A percentile compares a stretch with the other conserved stretches of the same genome.
These are phyloP conservation scores for Temnothorax curvispinosus DNA, from an alignment of 1,140 invertebrate species.

Conservation along the genomic window DNA sequence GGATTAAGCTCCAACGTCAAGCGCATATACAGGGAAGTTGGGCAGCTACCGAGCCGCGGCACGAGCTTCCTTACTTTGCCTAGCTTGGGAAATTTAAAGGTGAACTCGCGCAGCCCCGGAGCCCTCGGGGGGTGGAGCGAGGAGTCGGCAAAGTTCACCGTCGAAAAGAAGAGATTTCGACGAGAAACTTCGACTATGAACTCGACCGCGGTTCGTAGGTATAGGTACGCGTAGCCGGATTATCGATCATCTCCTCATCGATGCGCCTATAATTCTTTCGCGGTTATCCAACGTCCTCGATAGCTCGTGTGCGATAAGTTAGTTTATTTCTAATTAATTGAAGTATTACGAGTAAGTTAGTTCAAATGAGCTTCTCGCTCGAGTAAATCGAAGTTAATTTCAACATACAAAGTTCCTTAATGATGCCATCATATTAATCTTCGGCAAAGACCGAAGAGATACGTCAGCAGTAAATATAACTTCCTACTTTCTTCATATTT, in stretches of 20 bases:
- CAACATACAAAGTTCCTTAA: constrained; percentile 1
- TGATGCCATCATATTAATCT: constrained; percentile 21
- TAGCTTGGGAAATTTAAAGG: constrained; percentile 62
- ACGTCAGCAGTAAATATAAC: not conserved
- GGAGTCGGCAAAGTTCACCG: constrained; percentile 47
- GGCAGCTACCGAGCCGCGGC: constrained; percentile 42
- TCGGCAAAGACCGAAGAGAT: not conserved
- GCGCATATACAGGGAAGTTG: constrained; percentile 45
- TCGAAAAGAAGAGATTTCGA: constrained; percentile 61
- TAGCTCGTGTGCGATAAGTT: not conserved
- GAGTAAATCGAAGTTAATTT: constrained; percentile 19
- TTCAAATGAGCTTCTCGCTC: not conserved
- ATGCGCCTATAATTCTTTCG: constrained; percentile 31
- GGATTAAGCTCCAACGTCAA: constrained; percentile 59
- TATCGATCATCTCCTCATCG: constrained; percentile 28
- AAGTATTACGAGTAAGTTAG: constrained; percentile 6
- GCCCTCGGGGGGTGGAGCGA: constrained; percentile 1
- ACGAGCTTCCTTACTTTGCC: constrained; percentile 10
- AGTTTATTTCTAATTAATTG: constrained; percentile 38
- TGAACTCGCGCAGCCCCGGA: constrained; percentile 39
- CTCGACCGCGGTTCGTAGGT: constrained; percentile 11
- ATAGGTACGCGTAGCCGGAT: not conserved
- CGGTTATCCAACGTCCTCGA: not conserved
- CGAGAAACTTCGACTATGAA: constrained; percentile 49
- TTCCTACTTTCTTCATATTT: not conserved